Base-by-base conservation (phyloP, 2,797 vertebrate genomes). In the Darevskia mixta region DNA sequence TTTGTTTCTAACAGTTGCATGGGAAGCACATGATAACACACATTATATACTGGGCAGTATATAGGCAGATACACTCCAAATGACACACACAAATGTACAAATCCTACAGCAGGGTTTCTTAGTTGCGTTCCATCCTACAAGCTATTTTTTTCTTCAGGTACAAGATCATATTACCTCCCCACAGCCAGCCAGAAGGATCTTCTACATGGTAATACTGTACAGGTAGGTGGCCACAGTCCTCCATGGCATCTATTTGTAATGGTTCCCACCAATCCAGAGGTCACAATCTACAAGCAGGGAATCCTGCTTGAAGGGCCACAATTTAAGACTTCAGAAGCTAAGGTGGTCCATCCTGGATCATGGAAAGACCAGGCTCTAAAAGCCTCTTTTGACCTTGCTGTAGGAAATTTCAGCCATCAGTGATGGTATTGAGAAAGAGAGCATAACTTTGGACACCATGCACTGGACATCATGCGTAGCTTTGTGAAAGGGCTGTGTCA, bases 31-130 rank as follows among this genome's bases (percentile, higher is more conserved):
- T 1, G 5, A 92, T 80, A 38, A 91, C 67, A 27, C 23, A 2
- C 0, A 13, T 93, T 90, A 93, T 90, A 18, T 20, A 92, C 75
- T 3, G 58, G 2, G 87, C 88, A 87, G 87, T 77, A 82, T 81
- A 69, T 85, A 71, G 73, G 95, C 17, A 38, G 89, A 93, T 1
- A 5, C 79, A 94, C 90, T 82, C 88, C 79, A 82, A 64, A 41
- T 13, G 55, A 86, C 66, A 91, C 77, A 86, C 79, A 88, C 69
- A 84, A 49, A 83, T 49, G 64, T 76, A 78, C 27, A 90, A 78
- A 69, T 77, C 1, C 20, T 5, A 38, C 0, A 1, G 85, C 82
- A 78, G 0, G 0, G 75, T 84, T 43, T 86, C 69, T 71, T 25
- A 0, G 79, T 49, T 82, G 41, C 23, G 11, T 69, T 49, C 32